Base-by-base conservation (phyloP, 2,888 invertebrate genomes). In the Amaurobius ferox region DNA sequence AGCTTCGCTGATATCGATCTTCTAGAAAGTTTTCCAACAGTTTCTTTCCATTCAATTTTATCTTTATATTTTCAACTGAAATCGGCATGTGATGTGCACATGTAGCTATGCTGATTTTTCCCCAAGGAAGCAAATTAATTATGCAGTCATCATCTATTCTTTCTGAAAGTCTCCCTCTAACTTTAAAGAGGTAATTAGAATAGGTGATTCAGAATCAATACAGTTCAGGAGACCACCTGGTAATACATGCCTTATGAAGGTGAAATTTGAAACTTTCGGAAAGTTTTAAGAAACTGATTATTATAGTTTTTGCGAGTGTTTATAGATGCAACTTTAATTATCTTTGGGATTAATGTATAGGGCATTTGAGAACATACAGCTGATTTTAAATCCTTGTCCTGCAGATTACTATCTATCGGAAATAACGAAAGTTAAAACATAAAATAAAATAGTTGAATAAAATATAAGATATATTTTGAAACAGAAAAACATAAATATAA, bases 181-280 rank as follows among this genome's bases (percentile, higher is more conserved):
- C 55, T 55, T 55, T 55, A 55, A 55, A 55, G 23, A 55, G 19
- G 19, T 55, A 55, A 55, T 55, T 19, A 55, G 55, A 55, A 55
- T 23, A 19, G 55, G 55, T 55, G 55, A 55, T 55, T 55, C n/a
- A n/a, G 2, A 55, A 55, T 55, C 55, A 23, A 55, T 55, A 55
- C 55, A 2, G 2, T 16, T 23, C 23, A 55, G 11, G 55, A 23
- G 23, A 23, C 55, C 23, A 19, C 0, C 23, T 19, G 23, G 23
- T 55, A 23, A 55, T 19, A 55, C 1, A n/a, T 55, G 19, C 23
- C 3, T 23, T 55, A 55, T 55, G 19, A 55, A 55, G 23, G 11
- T 55, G 23, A 23, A 55, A n/a, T 23, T 55, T 55, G 35, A 35
- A 35, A 35, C 5, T 7, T 35, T 7, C 5, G n/a, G n/a, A n/a